Percentiles rank a stretch among this genome's conserved stretches.
Conservation (phyloP, 2,888 invertebrate species). For the Notodromas monacha region DNA sequence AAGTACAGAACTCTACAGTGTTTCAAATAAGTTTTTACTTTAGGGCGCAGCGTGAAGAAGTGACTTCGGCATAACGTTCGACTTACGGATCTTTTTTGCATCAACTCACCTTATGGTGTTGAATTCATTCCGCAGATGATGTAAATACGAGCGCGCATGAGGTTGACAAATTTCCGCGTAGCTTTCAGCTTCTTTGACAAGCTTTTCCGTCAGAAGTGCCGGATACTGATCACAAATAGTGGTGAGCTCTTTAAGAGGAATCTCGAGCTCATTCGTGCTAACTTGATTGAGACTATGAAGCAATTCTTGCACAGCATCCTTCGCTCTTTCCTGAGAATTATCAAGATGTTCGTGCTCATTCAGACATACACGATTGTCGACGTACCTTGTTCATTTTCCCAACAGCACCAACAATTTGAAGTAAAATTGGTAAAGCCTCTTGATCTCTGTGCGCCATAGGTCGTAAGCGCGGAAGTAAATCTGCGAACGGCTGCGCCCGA, state of each 20-base stretch:
- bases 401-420: conserved; percentile 16
- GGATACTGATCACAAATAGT: conserved; percentile 45
- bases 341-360: conserved; percentile 6
- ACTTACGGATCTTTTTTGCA: too few relatives aligned
- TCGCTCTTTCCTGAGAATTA: conserved; percentile 31
- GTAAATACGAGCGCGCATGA: conserved; percentile 16
- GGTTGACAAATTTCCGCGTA: conserved; percentile 17
- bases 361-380: neutral
- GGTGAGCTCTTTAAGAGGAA: conserved; percentile 42
- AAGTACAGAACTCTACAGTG: too few relatives aligned
- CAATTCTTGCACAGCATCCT: conserved; percentile 46
- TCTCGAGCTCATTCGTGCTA: conserved; percentile 35
- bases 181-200: conserved; percentile 35
- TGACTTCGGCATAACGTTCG: too few relatives aligned
- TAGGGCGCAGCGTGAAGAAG: too few relatives aligned
- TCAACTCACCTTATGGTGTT: conserved; percentile 11
- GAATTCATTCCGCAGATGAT: conserved; percentile 16
- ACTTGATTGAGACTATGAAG: conserved; percentile 34
- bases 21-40: too few relatives aligned
- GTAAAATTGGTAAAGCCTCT: conserved; percentile 11
- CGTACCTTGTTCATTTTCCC: conserved; percentile 16
- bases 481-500: conserved; percentile 31
- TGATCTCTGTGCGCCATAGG: neutral
- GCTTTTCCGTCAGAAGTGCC: conserved; percentile 40
- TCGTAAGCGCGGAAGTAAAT: conserved; percentile 18